Evolutionary conservation across 1,140 invertebrate species (phyloP).

Genomic region (Ceratosolen fusciceps): DNA sequence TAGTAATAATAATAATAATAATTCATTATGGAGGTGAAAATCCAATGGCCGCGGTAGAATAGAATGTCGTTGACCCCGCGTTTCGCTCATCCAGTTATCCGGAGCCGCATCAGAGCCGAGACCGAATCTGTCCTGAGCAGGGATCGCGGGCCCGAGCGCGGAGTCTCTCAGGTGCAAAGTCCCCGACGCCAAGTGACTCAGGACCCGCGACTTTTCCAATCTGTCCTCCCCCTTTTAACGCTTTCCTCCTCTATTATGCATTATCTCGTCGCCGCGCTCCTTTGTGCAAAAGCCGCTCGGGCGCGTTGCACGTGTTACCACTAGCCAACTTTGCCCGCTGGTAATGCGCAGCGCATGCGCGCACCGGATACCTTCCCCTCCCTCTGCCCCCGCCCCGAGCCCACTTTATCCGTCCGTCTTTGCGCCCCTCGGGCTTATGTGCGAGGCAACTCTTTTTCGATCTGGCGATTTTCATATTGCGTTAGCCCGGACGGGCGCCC

Average conservation of each 20-base stretch:
- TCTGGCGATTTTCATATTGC: background rate
- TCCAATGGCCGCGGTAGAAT: background rate
- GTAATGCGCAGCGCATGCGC: constrained; percentile 11
- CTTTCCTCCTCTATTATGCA: constrained; percentile 25
- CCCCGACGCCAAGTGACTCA: constrained; percentile 12
- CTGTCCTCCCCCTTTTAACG: constrained; percentile 18
- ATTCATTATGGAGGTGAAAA: background rate
- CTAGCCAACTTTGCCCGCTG: background rate
- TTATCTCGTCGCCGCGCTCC: constrained; percentile 10
- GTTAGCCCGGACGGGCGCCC: too few species aligned
- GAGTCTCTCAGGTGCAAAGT: constrained; percentile 2
- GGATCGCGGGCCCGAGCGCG: background rate
- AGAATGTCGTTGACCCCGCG: background rate
- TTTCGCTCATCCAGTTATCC: background rate
- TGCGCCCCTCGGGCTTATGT: too few species aligned
- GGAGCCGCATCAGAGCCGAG: background rate
- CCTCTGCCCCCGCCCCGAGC: background rate
- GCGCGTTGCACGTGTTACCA: constrained; percentile 17
- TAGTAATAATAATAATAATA: too few species aligned
- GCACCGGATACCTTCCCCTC: background rate
- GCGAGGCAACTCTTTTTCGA: background rate
- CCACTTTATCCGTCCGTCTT: too few species aligned
- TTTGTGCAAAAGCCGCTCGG: constrained; percentile 17
- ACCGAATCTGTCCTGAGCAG: background rate
- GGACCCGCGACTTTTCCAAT: background rate